phyloP scores from a whole-genome alignment of 2,888 invertebrate species.

The Amphipoea oculea region DNA sequence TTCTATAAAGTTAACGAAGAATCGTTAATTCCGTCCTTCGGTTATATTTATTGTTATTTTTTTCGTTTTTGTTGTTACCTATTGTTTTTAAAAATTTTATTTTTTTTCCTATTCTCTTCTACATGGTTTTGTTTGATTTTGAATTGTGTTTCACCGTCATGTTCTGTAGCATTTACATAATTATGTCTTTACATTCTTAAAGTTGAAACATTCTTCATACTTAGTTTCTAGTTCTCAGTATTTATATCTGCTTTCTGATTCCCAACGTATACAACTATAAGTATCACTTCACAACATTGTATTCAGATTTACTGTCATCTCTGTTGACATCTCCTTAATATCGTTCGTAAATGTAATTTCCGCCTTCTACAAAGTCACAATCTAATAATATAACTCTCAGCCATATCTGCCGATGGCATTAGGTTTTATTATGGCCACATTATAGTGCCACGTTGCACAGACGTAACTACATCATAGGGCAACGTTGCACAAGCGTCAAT shows the following conservation, averaged over 20 bases:
- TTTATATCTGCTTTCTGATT: conserved; percentile 3
- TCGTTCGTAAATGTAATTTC: conserved; percentile 36
- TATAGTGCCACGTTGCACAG: conserved; percentile 19
- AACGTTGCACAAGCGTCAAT: conserved; percentile 47
- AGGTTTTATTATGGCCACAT: conserved; percentile 45
- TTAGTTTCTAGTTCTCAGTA: neutral
- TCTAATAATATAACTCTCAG: conserved; percentile 19
- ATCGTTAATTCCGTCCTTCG: conserved; percentile 72
- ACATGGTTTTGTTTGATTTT: conserved; percentile 7
- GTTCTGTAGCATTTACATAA: neutral
- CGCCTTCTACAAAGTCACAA: conserved; percentile 36
- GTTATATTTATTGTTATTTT: conserved; percentile 68
- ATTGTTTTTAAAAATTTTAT: conserved; percentile 39
- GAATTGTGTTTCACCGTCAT: neutral
- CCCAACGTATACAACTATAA: neutral
- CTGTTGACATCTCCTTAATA: conserved; percentile 13
- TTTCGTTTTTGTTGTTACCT: conserved; percentile 43
- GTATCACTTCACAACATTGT: conserved; percentile 18
- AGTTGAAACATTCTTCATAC: neutral
- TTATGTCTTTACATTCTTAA: neutral
- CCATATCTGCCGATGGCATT: conserved; percentile 41
- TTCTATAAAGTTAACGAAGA: conserved; percentile 67
- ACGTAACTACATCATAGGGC: conserved; percentile 2
- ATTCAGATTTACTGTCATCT: neutral
- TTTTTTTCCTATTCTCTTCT: neutral